Evolutionary conservation across 1,140 invertebrate genomes (phyloP).

Genomic region (Achroia grisella): DNA sequence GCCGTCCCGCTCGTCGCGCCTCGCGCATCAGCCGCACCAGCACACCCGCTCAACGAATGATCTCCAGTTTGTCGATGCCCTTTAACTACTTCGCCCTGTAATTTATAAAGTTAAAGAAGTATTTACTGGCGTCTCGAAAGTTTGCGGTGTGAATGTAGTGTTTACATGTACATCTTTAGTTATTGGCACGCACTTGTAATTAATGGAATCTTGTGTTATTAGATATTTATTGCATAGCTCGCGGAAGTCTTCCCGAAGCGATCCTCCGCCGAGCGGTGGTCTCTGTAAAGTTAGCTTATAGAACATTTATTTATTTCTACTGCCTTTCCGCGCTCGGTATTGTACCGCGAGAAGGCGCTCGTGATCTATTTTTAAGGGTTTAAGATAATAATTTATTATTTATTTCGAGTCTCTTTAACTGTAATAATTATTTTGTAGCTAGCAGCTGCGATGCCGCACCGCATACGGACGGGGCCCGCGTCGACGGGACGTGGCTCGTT

Average conservation of each 20-base stretch:
- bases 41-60: constrained; percentile 70
- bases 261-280: constrained; percentile 70
- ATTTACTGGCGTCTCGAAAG: constrained; percentile 68
- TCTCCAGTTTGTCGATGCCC: constrained; percentile 67
- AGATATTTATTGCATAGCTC: constrained; percentile 69
- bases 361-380: constrained; percentile 73
- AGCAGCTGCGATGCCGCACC: constrained; percentile 59
- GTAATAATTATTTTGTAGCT: constrained; percentile 62
- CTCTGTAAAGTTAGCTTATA: constrained; percentile 72
- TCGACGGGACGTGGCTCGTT: constrained; percentile 59
- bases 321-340: constrained; percentile 67
- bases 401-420: constrained; percentile 73
- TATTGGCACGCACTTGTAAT: constrained; percentile 68
- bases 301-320: constrained; percentile 71
- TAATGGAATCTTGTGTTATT: constrained; percentile 69
- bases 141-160: constrained; percentile 68
- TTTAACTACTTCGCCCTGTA: constrained; percentile 53
- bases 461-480: constrained; percentile 61
- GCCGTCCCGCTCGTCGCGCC: constrained; percentile 54
- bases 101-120: constrained; percentile 58
- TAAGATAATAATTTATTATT: constrained; percentile 74
- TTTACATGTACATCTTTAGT: constrained; percentile 49
- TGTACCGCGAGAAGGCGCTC: constrained; percentile 70
- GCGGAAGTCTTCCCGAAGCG: constrained; percentile 68
- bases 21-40: constrained; percentile 1